These are phyloP conservation scores for Ranitomeya variabilis DNA, from an alignment of 2,113 vertebrate species.

Conservation along the genomic window DNA sequence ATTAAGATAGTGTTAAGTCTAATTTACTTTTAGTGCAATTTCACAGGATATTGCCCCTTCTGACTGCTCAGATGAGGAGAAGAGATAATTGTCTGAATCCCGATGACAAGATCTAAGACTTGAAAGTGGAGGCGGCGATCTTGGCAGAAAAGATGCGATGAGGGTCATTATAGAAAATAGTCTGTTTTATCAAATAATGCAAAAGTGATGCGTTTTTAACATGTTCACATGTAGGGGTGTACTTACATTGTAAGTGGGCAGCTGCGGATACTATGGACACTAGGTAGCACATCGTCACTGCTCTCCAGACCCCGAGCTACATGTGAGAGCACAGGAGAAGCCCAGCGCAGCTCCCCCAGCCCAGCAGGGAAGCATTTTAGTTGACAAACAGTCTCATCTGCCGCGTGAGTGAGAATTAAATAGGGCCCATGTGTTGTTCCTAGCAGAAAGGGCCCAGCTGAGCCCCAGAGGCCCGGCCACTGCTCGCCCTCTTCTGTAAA, in stretches of 20 bases:
- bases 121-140: background rate
- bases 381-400: conserved; percentile 73
- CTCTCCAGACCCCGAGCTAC: background rate
- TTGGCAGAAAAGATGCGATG: background rate
- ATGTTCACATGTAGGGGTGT: too few relatives aligned
- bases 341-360: conserved; percentile 64
- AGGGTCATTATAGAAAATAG: background rate
- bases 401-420: conserved; percentile 69
- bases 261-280: too few relatives aligned
- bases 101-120: background rate
- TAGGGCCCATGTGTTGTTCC: conserved; percentile 62
- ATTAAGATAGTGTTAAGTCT: conserved; percentile 55
- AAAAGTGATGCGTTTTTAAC: background rate
- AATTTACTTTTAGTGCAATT: conserved; percentile 56
- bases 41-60: conserved; percentile 54
- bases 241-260: too few relatives aligned
- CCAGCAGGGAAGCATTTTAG: conserved; percentile 65
- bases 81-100: conserved; percentile 16
- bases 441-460: conserved; percentile 67
- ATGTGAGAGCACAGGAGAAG: background rate
- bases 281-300: too few relatives aligned
- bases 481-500: conserved; percentile 61
- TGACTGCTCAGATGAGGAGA: conserved; percentile 35
- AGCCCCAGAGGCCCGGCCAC: conserved; percentile 61
- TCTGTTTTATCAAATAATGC: background rate